Evolutionary conservation across 2,888 invertebrate genomes (phyloP).

Genomic region (Dicyrtomina minuta): DNA sequence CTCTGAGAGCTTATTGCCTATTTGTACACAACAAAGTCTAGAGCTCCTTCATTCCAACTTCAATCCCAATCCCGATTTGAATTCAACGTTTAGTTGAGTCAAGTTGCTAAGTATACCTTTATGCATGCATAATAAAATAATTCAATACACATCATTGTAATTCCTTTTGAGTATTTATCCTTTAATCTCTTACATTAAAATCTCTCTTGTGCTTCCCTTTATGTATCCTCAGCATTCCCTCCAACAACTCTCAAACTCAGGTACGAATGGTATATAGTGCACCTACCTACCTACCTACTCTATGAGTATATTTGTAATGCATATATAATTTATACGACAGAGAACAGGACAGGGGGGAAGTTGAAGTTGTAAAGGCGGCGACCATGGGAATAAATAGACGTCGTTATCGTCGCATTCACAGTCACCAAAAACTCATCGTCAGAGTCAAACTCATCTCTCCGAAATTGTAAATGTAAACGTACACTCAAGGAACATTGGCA

Average conservation of each 20-base stretch:
- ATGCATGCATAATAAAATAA: not conserved
- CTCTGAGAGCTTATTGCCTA: not conserved
- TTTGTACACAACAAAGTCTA: no score
- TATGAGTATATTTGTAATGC: no score
- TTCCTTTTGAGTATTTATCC: slow-evolving; percentile 14
- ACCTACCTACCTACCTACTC: no score
- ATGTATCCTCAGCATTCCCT: not conserved
- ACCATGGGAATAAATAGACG: slow-evolving; percentile 18
- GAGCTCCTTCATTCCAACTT: no score
- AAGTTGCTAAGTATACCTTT: no score
- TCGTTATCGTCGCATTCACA: slow-evolving; percentile 25
- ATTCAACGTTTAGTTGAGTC: no score
- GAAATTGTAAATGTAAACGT: no score
- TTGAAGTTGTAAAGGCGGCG: no score
- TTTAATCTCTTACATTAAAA: slow-evolving; percentile 9
- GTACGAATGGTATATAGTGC: no score
- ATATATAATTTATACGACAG: no score
- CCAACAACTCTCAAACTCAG: not conserved
- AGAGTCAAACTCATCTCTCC: not conserved
- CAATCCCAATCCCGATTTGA: no score
- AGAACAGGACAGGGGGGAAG: no score
- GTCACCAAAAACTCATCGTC: slow-evolving; percentile 12
- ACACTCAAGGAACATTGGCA: not conserved
- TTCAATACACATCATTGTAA: slow-evolving; percentile 20
- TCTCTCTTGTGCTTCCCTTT: not conserved